Conservation (phyloP, 2,113 vertebrate species). For the Cavia aperea region DNA sequence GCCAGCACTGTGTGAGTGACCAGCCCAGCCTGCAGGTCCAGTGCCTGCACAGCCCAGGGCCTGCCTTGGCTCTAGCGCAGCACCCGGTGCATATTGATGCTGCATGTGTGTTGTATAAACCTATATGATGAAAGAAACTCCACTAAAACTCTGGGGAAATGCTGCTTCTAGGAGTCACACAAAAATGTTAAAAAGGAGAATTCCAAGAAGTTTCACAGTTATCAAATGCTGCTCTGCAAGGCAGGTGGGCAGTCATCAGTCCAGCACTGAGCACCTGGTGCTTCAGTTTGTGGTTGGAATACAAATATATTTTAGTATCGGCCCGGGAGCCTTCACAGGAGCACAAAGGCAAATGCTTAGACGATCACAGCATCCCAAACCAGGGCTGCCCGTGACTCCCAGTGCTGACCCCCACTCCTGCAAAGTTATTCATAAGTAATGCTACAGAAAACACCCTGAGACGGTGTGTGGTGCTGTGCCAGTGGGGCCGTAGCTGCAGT, state of each 20-base stretch:
- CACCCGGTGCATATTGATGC: neutral
- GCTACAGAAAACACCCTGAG: neutral
- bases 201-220: neutral
- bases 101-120: neutral
- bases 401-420: neutral
- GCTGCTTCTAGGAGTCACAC: neutral
- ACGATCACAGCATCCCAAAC: neutral
- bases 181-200: neutral
- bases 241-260: neutral
- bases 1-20: neutral
- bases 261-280: neutral
- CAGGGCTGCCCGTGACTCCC: neutral
- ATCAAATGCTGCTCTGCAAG: neutral
- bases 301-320: neutral
- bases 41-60: neutral
- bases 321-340: neutral
- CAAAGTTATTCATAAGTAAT: neutral
- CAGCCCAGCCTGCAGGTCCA: fast-evolving
- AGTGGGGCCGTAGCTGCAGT: neutral
- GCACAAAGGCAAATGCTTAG: neutral
- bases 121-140: neutral
- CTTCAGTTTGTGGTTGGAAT: neutral
- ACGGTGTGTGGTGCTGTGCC: neutral
- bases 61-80: neutral
- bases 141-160: neutral